Percentiles rank a stretch among this genome's conserved stretches.
phyloP scores from a whole-genome alignment of 2,888 invertebrate genomes.

The Aquatica leii region DNA sequence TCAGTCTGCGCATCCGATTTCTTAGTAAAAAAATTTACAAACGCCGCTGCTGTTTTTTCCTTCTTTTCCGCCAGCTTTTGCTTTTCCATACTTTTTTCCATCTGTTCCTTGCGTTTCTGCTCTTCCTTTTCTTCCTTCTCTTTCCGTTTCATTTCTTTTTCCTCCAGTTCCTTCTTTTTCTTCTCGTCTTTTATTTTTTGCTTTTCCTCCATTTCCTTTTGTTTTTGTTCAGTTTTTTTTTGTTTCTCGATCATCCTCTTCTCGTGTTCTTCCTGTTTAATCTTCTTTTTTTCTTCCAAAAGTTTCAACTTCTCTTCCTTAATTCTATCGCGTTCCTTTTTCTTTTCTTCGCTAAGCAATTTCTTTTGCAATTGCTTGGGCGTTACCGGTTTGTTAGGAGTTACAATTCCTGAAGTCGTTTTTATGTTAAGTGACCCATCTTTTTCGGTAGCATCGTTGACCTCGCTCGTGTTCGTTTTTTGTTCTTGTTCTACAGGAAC shows the following conservation, averaged over 20 bases:
- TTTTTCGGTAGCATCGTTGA: too few relatives aligned
- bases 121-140: slow-evolving; percentile 62
- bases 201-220: slow-evolving; percentile 50
- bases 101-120: slow-evolving; percentile 67
- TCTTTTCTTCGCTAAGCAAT: slow-evolving; percentile 65
- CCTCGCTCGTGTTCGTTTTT: background rate
- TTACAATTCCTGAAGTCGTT: background rate
- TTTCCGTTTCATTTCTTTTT: slow-evolving; percentile 59
- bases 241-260: slow-evolving; percentile 58
- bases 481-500: background rate
- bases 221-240: slow-evolving; percentile 61
- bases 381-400: slow-evolving; percentile 50
- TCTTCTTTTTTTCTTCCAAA: slow-evolving; percentile 55
- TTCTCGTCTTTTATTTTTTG: slow-evolving; percentile 46
- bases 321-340: slow-evolving; percentile 59
- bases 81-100: slow-evolving; percentile 55
- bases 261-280: slow-evolving; percentile 60
- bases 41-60: slow-evolving; percentile 80
- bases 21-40: slow-evolving; percentile 82
- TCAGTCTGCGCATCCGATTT: slow-evolving; percentile 55
- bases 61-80: slow-evolving; percentile 76
- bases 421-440: too few relatives aligned
- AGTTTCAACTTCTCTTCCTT: slow-evolving; percentile 57
- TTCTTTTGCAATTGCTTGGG: slow-evolving; percentile 65
- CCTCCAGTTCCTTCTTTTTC: slow-evolving; percentile 46